These are phyloP conservation scores for Labeo rohita DNA, from an alignment of 2,113 vertebrate species.

Conservation along the genomic window DNA sequence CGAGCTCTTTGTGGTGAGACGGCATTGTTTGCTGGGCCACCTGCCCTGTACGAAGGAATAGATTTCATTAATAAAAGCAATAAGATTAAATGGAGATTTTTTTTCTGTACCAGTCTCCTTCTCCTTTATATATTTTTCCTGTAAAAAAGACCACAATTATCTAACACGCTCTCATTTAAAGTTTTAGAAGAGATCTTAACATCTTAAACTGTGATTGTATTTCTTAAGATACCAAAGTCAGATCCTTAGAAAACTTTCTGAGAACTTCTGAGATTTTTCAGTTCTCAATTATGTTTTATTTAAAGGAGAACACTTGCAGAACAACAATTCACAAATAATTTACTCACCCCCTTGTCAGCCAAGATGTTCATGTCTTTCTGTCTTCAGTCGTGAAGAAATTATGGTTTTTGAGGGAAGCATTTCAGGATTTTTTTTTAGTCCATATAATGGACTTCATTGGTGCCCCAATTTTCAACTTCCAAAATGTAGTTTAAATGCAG, in stretches of 20 bases:
- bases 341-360: too few species aligned
- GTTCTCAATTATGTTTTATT: neutral
- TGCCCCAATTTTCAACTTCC: too few species aligned
- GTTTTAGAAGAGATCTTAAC: neutral
- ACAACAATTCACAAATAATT: too few species aligned
- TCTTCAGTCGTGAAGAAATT: too few species aligned
- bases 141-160: neutral
- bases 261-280: neutral
- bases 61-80: neutral
- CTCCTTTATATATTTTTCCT: neutral
- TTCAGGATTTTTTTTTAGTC: too few species aligned
- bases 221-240: neutral
- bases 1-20: conserved; percentile 16
- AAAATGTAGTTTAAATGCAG: too few species aligned
- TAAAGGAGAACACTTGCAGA: neutral
- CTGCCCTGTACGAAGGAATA: conserved; percentile 55
- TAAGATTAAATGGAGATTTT: neutral
- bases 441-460: too few species aligned
- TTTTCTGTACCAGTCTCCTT: neutral
- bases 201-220: neutral
- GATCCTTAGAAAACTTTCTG: too few species aligned
- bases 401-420: too few species aligned
- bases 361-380: too few species aligned
- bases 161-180: neutral
- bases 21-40: conserved; percentile 44